phyloP scores from a whole-genome alignment of 2,888 invertebrate species.

The Drosophila monieri region DNA sequence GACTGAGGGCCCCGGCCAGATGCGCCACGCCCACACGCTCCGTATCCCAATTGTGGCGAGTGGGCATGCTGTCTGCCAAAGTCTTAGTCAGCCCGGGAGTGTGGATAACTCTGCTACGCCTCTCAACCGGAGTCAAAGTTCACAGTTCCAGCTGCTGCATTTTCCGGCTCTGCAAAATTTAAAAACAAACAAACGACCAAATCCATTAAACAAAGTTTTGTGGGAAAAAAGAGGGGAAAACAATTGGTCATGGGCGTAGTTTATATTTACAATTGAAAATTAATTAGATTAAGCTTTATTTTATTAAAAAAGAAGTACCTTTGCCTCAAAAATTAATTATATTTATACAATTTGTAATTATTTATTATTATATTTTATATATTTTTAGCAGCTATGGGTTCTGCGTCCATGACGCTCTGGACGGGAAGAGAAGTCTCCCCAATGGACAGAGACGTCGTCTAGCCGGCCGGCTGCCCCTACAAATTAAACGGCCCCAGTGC shows the following conservation, averaged over 20 bases:
- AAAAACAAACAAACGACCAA: constrained; percentile 8
- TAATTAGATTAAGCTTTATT: no score
- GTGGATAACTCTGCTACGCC: constrained; percentile 17
- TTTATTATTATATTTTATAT: neutral
- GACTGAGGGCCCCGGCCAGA: constrained; percentile 87
- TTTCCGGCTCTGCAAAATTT: constrained; percentile 40
- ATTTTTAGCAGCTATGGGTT: neutral
- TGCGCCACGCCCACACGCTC: constrained; percentile 86
- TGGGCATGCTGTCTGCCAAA: constrained; percentile 66
- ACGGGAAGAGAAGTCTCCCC: constrained; percentile 29
- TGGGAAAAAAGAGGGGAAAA: neutral
- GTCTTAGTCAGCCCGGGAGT: neutral
- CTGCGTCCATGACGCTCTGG: neutral
- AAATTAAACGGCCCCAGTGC: constrained; percentile 57
- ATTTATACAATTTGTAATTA: neutral
- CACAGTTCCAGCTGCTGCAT: constrained; percentile 30
- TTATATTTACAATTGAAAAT: no score
- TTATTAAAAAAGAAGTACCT: no score
- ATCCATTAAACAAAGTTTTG: constrained; percentile 18
- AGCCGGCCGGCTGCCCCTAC: constrained; percentile 47
- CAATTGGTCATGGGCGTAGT: constrained; percentile 1
- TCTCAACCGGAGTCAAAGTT: constrained; percentile 15
- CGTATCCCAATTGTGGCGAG: constrained; percentile 84
- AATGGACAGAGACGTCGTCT: constrained; percentile 22
- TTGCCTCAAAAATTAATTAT: neutral